Conservation (phyloP, 2,113 vertebrate genomes). For the Thunnus maccoyii region DNA sequence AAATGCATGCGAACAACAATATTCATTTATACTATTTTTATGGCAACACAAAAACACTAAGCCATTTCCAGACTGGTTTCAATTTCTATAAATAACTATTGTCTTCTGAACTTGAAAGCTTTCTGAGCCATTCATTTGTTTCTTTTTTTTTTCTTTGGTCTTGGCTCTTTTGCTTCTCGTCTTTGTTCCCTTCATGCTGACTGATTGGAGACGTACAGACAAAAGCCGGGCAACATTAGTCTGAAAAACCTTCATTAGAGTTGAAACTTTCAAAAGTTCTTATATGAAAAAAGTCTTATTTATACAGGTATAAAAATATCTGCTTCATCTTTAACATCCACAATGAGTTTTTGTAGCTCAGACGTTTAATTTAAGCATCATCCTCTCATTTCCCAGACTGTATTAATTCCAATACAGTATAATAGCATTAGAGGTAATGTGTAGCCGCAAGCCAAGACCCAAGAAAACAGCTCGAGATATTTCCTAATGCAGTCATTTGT, state of each 20-base stretch:
- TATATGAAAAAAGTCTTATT: background rate
- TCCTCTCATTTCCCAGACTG: conserved; percentile 7
- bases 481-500: conserved; percentile 40
- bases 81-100: conserved; percentile 56
- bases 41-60: conserved; percentile 66
- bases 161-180: conserved; percentile 27
- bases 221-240: conserved; percentile 20
- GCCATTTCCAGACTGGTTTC: conserved; percentile 74
- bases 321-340: conserved; percentile 16
- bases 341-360: conserved; percentile 9
- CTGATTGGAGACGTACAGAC: conserved; percentile 29
- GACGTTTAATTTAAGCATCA: background rate
- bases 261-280: conserved; percentile 25
- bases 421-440: conserved; percentile 30
- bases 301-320: conserved; percentile 31
- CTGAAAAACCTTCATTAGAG: conserved; percentile 21
- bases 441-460: conserved; percentile 29
- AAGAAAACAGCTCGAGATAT: conserved; percentile 5
- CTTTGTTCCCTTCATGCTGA: conserved; percentile 61
- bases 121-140: conserved; percentile 46
- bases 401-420: conserved; percentile 35
- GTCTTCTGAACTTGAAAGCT: conserved; percentile 63
- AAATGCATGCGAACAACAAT: conserved; percentile 75
- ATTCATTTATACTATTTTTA: conserved; percentile 78
- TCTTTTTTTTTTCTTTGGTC: conserved; percentile 15